Conservation (phyloP, 1,140 invertebrate genomes). For the Drosophila sp. region DNA sequence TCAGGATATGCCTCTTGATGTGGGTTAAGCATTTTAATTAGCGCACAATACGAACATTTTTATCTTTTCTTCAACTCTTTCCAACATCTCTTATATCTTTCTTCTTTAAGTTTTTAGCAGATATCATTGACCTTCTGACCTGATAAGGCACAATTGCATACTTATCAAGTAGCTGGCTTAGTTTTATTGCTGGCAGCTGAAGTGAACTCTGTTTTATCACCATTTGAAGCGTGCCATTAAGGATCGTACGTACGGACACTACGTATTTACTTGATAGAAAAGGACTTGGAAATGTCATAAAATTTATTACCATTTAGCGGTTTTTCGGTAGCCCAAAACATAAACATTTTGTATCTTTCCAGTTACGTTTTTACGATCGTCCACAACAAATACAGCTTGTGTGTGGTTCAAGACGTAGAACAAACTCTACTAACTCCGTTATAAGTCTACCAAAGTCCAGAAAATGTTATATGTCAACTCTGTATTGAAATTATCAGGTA, state of each 20-base stretch:
- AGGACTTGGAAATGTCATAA: conserved; percentile 51
- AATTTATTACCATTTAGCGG: conserved; percentile 48
- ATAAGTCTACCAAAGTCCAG: background rate
- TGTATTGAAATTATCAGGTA: conserved; percentile 2
- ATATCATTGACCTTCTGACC: conserved; percentile 39
- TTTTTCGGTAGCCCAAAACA: conserved; percentile 58
- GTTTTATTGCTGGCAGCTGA: conserved; percentile 47
- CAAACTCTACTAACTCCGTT: conserved; percentile 15
- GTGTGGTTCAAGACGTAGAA: background rate
- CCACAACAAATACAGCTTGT: conserved; percentile 55
- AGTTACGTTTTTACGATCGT: conserved; percentile 36
- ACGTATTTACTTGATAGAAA: conserved; percentile 35
- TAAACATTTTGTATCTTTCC: conserved; percentile 22
- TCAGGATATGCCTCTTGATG: conserved; percentile 69
- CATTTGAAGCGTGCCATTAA: conserved; percentile 66
- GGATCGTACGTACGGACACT: background rate
- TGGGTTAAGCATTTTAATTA: conserved; percentile 84
- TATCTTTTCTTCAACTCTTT: background rate
- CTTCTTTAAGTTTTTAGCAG: conserved; percentile 7
- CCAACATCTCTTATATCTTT: conserved; percentile 21
- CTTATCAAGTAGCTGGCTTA: conserved; percentile 25
- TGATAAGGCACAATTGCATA: background rate
- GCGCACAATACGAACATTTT: conserved; percentile 65
- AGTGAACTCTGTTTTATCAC: conserved; percentile 58
- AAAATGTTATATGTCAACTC: background rate